Base-by-base conservation (phyloP, 2,888 invertebrate species). In the Mantis religiosa region DNA sequence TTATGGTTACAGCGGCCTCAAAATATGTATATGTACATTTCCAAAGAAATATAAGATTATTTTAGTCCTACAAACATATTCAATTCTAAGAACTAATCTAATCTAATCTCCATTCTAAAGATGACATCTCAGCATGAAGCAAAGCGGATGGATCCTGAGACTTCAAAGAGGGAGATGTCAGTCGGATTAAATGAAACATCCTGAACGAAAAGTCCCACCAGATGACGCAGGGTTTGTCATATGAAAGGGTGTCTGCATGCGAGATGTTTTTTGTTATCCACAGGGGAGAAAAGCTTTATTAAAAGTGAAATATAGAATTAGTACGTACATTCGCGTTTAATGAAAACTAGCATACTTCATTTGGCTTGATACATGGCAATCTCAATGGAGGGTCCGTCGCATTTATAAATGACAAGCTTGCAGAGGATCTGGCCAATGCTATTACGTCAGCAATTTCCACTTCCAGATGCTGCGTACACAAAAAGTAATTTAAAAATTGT, bases 221-320 rank as follows among this genome's bases (percentile, higher is more conserved):
- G 87, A 87, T 87, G 87, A 82, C 87, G 87, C 34, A 30, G 82
- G 34, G 82, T 82, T 87, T 82, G 87, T 82, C 87, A 87, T 87
- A 82, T 30, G 27, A 47, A 47, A 82, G 87, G 86, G 85, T 71
- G 54, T 71, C 54, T 71, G 54, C 54, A 71, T 71, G 54, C 41
- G 41, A 25, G 54, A 71, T 71, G 54, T 71, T 71, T 71, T 71
- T 71, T 71, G 54, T 71, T 71, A 71, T 71, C 54, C 54, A 71
- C 54, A 14, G 25, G 54, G 54, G 54, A 71, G 54, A 71, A 71
- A 71, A 20, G 54, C 54, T 71, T 71, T 71, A 71, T 71, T 71
- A 71, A 71, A 71, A 71, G 54, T 71, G 54, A 71, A 71, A 20
- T 71, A 71, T 71, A 71, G 20, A 71, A 71, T 71, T 71, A 71